Conservation (phyloP, 92 coral and sea anemone genomes). For the Palythoa grandis region DNA sequence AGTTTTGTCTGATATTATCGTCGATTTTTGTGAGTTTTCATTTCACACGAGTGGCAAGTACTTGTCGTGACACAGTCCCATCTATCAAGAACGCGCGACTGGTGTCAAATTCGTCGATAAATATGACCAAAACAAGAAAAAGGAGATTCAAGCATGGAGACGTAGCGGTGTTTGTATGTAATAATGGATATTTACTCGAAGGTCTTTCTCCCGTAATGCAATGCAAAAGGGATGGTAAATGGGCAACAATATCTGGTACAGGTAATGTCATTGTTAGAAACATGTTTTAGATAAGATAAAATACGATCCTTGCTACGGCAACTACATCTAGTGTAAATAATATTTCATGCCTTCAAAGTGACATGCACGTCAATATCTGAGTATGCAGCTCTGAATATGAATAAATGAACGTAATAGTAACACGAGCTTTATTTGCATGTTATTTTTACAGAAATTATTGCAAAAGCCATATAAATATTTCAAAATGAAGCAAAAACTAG, state of each 20-base stretch:
- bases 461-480: too few species aligned
- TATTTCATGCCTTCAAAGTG: too few species aligned
- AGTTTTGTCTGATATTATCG: background rate
- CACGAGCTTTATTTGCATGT: too few species aligned
- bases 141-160: slow-evolving; percentile 4
- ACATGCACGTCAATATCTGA: too few species aligned
- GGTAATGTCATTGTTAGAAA: background rate
- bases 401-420: too few species aligned
- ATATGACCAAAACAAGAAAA: background rate
- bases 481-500: too few species aligned
- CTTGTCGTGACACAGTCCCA: slow-evolving; percentile 8
- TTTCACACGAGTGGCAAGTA: background rate
- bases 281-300: too few species aligned
- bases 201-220: slow-evolving; percentile 8
- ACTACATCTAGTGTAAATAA: too few species aligned
- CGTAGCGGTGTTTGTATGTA: slow-evolving; percentile 23
- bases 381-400: too few species aligned
- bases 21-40: background rate
- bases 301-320: too few species aligned
- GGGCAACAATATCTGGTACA: slow-evolving; percentile 5
- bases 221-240: slow-evolving; percentile 24
- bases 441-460: too few species aligned
- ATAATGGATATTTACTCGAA: background rate
- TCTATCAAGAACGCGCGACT: slow-evolving; percentile 15
- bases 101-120: background rate